A percentile compares a stretch with the other conserved stretches of the same genome.
phyloP scores from a whole-genome alignment of 2,113 vertebrate species.

The Trichechus manatus region DNA sequence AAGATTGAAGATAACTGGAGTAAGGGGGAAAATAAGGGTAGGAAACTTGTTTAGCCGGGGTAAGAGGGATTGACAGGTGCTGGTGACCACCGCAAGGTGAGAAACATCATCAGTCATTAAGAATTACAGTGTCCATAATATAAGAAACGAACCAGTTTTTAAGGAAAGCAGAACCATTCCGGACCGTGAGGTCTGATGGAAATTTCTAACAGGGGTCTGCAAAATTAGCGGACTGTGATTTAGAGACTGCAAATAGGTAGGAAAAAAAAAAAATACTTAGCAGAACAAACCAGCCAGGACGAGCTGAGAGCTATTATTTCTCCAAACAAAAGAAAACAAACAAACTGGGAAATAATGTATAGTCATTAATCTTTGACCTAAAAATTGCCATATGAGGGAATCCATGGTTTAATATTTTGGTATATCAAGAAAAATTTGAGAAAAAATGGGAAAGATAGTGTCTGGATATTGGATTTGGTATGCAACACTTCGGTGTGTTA shows the following conservation, averaged over 20 bases:
- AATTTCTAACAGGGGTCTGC: conserved; percentile 39
- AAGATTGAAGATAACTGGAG: background rate
- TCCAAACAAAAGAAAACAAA: conserved; percentile 30
- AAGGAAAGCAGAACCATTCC: conserved; percentile 46
- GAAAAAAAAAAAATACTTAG: conserved; percentile 43
- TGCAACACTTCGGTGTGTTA: background rate
- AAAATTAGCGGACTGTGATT: conserved; percentile 52
- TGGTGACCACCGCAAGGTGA: background rate
- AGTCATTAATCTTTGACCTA: conserved; percentile 19
- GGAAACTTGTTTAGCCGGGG: background rate
- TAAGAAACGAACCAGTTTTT: conserved; percentile 50
- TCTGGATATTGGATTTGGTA: background rate
- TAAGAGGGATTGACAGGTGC: conserved; percentile 14
- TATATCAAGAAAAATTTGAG: background rate
- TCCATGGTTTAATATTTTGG: background rate
- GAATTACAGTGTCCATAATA: background rate
- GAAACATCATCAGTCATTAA: background rate
- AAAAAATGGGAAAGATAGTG: background rate
- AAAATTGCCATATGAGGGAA: background rate
- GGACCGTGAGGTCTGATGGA: conserved; percentile 40
- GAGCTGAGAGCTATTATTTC: conserved; percentile 30
- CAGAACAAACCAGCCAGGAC: background rate
- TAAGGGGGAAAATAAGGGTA: conserved; percentile 2
- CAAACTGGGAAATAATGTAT: background rate
- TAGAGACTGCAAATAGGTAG: conserved; percentile 17